Evolutionary conservation across 2,113 vertebrate species (phyloP), one percentile per base, ranked within the genome.

Genomic region (Oryzias woworae): DNA sequence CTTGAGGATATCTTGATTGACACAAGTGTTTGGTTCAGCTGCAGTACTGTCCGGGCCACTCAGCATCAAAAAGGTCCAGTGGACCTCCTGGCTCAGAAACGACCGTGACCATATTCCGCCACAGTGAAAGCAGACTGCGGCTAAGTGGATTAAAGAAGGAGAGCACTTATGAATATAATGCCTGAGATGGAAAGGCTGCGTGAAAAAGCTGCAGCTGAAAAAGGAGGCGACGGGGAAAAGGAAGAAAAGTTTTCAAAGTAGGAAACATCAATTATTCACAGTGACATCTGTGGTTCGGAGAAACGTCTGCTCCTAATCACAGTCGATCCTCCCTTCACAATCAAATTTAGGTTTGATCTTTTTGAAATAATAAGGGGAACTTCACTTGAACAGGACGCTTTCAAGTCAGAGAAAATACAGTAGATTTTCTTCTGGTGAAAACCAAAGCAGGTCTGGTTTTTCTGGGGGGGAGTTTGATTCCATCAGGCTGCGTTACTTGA

Each of bases 101-200:
- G 66, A 62, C 75, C 49, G 57, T 61, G 61, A 67, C 62, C 46
- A 24, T 44, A 62, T n/a, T 3, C 55, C 41, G 69, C 72, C 71
- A 69, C 55, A 53, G 61, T 58, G 16, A 62, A 47, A 69, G 68
- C 71, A 70, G 62, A 73, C 69, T 61, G 62, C 64, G 17, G 62
- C 71, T 77, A 71, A 88, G 70, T 87, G 83, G 85, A 81, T 87
- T 85, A 83, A 67, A 77, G 64, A 75, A 80, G 60, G 77, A 77
- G 58, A 71, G 79, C 62, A 60, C 62, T 74, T 82, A 63, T 75
- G 69, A 74, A 69, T 72, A 68, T 81, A 82, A 80, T 59, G 63
- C 60, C 74, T 50, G 26, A 71, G 78, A 78, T 74, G 58, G 58
- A 53, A 36, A 73, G 56, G 23, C 44, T 22, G 42, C 71, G 68